phyloP scores from a whole-genome alignment of 2,113 vertebrate genomes.

The Hydrolagus affinis region DNA sequence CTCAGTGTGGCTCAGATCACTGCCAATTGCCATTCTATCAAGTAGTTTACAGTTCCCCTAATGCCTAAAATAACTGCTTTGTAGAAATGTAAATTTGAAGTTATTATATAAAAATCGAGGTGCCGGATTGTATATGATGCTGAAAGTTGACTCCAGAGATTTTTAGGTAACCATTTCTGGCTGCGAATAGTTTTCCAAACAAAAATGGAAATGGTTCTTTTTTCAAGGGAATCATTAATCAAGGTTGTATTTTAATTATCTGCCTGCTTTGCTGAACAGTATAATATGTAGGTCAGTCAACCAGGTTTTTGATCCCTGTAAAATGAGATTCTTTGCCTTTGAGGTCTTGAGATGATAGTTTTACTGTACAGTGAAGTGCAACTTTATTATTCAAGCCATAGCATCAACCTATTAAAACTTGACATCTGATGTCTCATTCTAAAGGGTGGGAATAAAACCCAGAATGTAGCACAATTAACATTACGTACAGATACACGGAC shows the following conservation, averaged over 20 bases:
- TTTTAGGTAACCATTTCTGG: not conserved
- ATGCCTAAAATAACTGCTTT: not conserved
- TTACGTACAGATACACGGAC: not conserved
- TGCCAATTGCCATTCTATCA: not conserved
- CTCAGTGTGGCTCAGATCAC: not conserved
- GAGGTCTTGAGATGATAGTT: not conserved
- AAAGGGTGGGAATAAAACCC: not conserved
- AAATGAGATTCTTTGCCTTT: not conserved
- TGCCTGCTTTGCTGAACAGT: not conserved
- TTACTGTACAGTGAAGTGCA: not conserved
- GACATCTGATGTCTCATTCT: not conserved
- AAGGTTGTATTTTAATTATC: not conserved
- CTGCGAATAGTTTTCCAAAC: not conserved
- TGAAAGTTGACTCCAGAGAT: not conserved
- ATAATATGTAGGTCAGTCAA: not conserved
- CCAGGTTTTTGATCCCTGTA: not conserved
- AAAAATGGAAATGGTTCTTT: not conserved
- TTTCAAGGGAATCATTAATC: constrained; percentile 4
- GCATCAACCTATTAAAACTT: not conserved
- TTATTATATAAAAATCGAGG: not conserved
- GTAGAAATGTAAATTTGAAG: not conserved
- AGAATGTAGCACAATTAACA: not conserved
- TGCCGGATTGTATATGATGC: not conserved
- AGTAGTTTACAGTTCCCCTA: not conserved
- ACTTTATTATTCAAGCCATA: not conserved